Base-by-base conservation (phyloP, 2,888 invertebrate genomes). In the Thereva unica region DNA sequence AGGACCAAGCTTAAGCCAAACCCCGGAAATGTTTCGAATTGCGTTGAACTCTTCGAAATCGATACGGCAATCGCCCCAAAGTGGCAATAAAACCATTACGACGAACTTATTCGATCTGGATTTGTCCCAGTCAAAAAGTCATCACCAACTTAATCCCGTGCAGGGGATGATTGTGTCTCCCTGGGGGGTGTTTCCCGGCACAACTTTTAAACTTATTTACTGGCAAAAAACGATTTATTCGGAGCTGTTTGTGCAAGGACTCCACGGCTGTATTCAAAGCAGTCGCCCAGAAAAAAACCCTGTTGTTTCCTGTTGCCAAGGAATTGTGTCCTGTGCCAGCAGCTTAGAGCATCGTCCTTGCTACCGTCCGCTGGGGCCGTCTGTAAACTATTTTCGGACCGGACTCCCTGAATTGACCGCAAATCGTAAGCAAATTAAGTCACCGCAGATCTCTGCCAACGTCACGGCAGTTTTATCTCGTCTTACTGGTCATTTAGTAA, bases 401-500 rank as follows among this genome's bases (percentile, higher is more conserved):
- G 34, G 8, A 34, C 50, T n/a, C 50, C 50, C 57, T 34, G 49
- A 57, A 59, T 59, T 23, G 41, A 12, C 53, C 64, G 42, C 64
- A 64, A 53, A 38, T 53, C 42, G 53, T 54, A 64, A 53, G 53
- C 64, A 64, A 64, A 64, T 64, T 64, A 64, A 64, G 44, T 45
- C 35, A 41, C 49, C 40, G 47, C 42, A 55, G 42, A 61, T 61
- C 61, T 50, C 42, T 41, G 42, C 50, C 10, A 61, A 61, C 61
- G 50, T 41, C 61, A 35, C 49, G 50, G 61, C 41, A 64, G 56
- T 55, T 65, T 65, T 65, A 65, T 65, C 65, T 65, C 41, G 65
- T 65, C 56, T 65, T 65, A 65, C 65, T 55, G 65, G 56, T 65
- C 65, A 65, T 65, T 65, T 65, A 38, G 49, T 56, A 65, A 65